Conservation (phyloP, 2,888 invertebrate species). For the Rhogogaster chlorosoma region DNA sequence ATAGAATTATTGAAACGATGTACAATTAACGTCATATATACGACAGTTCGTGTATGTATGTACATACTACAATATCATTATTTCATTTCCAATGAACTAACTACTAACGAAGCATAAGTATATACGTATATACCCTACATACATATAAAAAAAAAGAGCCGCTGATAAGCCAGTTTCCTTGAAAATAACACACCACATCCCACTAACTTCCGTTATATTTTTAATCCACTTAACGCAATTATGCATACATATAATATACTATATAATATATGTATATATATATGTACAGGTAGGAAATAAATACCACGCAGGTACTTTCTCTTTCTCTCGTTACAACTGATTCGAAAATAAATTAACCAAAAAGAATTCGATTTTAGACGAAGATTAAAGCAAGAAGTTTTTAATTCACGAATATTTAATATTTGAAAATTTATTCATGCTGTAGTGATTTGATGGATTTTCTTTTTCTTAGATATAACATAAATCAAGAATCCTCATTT, state of each 20-base stretch:
- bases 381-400: too few species aligned
- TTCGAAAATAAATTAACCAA: too few species aligned
- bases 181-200: background rate
- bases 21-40: too few species aligned
- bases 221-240: background rate
- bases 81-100: background rate
- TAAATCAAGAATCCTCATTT: too few species aligned
- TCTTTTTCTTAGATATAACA: too few species aligned
- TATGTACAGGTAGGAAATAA: background rate
- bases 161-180: background rate
- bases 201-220: constrained; percentile 18
- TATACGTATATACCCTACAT: background rate
- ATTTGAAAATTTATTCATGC: too few species aligned
- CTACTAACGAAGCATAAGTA: background rate
- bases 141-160: background rate
- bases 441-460: too few species aligned
- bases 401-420: too few species aligned
- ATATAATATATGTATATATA: background rate
- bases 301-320: too few species aligned
- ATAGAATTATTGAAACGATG: background rate
- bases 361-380: too few species aligned
- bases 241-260: background rate
- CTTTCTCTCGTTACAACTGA: too few species aligned
- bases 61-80: background rate
- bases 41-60: background rate